Evolutionary conservation across 2,888 invertebrate genomes (phyloP).

Genomic region (Tetragonisca angustula): DNA sequence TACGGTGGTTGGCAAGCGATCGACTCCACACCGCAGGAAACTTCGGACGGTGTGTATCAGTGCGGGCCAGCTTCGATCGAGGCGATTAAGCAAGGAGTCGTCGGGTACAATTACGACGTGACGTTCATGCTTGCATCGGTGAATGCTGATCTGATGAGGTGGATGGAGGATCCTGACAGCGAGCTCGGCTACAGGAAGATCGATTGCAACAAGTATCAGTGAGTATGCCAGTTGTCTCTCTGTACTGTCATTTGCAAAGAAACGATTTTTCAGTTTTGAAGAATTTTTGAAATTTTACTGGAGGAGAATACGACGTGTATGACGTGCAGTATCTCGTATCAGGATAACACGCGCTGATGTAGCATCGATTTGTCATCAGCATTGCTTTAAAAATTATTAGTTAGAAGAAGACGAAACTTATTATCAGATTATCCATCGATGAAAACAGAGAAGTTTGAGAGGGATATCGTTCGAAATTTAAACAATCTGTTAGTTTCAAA

Average conservation of each 20-base stretch:
- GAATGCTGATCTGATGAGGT: constrained; percentile 92
- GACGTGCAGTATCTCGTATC: too few species aligned
- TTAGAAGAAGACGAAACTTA: too few species aligned
- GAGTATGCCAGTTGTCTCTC: constrained; percentile 74
- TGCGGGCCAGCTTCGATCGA: constrained; percentile 93
- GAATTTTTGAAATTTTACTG: too few species aligned
- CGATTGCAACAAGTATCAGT: constrained; percentile 91
- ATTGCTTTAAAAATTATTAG: too few species aligned
- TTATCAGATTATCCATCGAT: too few species aligned
- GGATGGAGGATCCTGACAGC: constrained; percentile 88
- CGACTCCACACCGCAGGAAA: constrained; percentile 94
- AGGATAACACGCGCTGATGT: too few species aligned
- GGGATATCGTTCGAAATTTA: too few species aligned
- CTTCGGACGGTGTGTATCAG: constrained; percentile 89
- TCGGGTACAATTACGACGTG: constrained; percentile 90
- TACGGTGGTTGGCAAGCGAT: constrained; percentile 96
- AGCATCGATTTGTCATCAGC: too few species aligned
- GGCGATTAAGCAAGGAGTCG: constrained; percentile 91
- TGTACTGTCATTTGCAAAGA: background rate
- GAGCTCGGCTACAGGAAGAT: constrained; percentile 89
- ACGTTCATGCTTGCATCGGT: constrained; percentile 92
- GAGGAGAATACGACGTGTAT: too few species aligned
- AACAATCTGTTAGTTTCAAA: too few species aligned
- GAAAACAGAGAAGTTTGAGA: too few species aligned
- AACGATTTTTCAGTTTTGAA: too few species aligned